These are phyloP conservation scores for Mormyrus proboscirostris DNA, from an alignment of 2,797 vertebrate species.

Conservation along the genomic window DNA sequence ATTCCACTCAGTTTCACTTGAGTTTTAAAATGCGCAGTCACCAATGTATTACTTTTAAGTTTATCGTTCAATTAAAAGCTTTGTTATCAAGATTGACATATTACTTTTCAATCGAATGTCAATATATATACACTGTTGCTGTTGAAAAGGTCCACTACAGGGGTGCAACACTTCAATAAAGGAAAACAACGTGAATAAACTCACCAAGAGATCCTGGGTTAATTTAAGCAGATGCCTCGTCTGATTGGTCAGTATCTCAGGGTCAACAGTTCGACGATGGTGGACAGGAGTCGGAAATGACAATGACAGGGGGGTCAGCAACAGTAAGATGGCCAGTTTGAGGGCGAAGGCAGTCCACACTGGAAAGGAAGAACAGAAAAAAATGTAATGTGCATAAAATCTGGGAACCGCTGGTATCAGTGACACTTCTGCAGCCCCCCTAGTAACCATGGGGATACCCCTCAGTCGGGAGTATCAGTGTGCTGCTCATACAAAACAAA, in stretches of 20 bases:
- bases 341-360: conserved; percentile 71
- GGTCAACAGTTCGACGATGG: conserved; percentile 51
- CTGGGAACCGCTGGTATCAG: not conserved
- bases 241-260: conserved; percentile 72
- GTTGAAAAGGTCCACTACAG: not conserved
- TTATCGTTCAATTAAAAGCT: not conserved
- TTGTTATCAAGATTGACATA: not conserved
- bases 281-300: conserved; percentile 55
- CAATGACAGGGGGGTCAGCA: conserved; percentile 66
- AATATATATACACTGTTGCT: not conserved
- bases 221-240: conserved; percentile 68
- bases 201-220: conserved; percentile 69
- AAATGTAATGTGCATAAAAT: not conserved
- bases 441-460: not conserved
- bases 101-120: not conserved
- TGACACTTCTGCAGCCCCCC: not conserved
- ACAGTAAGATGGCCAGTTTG: conserved; percentile 66
- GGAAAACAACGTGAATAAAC: conserved; percentile 32
- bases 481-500: not conserved
- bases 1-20: not conserved
- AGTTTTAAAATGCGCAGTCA: not conserved
- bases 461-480: not conserved
- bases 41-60: not conserved
- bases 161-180: not conserved
- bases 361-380: conserved; percentile 41